phyloP scores from a whole-genome alignment of 2,888 invertebrate species.

The Zonitis immaculata region DNA sequence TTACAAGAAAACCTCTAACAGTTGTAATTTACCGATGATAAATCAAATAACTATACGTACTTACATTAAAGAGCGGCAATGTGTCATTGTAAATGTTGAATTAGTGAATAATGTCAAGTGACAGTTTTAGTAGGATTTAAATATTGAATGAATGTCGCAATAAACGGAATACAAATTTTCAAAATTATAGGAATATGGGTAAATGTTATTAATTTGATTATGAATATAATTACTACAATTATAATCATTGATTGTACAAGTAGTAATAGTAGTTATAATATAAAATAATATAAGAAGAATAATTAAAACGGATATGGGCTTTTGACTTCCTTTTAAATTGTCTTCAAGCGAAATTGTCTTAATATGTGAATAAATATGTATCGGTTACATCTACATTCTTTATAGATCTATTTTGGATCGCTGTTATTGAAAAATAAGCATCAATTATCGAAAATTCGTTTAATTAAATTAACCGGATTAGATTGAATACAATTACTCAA shows the following conservation, averaged over 20 bases:
- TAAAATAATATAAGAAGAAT: not conserved
- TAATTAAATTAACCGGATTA: no score
- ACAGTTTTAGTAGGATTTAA: not conserved
- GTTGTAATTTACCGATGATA: not conserved
- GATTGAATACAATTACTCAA: no score
- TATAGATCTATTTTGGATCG: no score
- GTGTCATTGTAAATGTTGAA: not conserved
- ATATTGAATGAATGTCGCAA: not conserved
- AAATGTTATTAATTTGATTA: no score
- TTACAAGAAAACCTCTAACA: constrained; percentile 1
- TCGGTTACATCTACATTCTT: not conserved
- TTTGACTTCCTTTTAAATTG: not conserved
- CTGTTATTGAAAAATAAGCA: no score
- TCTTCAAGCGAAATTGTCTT: not conserved
- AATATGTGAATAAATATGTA: not conserved
- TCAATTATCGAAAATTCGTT: no score
- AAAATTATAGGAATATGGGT: no score
- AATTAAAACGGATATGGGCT: not conserved
- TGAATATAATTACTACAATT: no score
- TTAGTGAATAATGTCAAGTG: not conserved
- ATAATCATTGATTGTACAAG: no score
- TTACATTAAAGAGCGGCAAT: not conserved
- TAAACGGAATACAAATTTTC: not conserved
- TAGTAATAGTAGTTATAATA: no score
- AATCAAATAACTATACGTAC: not conserved